phyloP scores from a whole-genome alignment of 1,140 invertebrate species.

The Neotoxoptera formosana region DNA sequence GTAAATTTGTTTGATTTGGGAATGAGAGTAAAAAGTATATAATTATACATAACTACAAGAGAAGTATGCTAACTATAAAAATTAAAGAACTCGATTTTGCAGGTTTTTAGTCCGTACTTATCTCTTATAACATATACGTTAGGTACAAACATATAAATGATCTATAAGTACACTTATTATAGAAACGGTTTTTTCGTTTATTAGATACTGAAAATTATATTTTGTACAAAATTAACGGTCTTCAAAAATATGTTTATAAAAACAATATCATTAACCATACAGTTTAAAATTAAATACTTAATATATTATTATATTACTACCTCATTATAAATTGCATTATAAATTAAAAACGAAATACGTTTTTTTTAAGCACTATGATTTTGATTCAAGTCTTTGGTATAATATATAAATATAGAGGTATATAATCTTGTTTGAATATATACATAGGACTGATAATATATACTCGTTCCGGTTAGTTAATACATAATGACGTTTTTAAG shows the following conservation, averaged over 20 bases:
- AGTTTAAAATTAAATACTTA: conserved; percentile 6
- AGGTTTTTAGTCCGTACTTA: not conserved
- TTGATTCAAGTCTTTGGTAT: not conserved
- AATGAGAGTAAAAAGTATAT: not conserved
- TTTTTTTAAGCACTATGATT: conserved; percentile 6
- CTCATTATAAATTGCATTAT: not conserved
- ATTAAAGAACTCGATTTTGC: not conserved
- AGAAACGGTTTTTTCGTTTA: not conserved
- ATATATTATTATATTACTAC: not conserved
- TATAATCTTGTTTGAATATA: not conserved
- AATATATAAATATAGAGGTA: not conserved
- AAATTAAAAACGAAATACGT: not conserved
- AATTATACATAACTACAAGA: not conserved
- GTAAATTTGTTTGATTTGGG: not conserved
- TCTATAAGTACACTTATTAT: not conserved
- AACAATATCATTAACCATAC: conserved; percentile 13
- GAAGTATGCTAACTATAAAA: not conserved
- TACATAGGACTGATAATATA: not conserved
- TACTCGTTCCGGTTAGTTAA: not conserved
- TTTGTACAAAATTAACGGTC: not conserved
- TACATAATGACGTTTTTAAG: not conserved
- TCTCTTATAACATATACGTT: not conserved
- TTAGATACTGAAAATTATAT: not conserved
- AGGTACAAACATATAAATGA: not conserved
- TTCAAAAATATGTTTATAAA: not conserved